phyloP scores from a whole-genome alignment of 2,797 vertebrate genomes.

The Nannoperca australis region DNA sequence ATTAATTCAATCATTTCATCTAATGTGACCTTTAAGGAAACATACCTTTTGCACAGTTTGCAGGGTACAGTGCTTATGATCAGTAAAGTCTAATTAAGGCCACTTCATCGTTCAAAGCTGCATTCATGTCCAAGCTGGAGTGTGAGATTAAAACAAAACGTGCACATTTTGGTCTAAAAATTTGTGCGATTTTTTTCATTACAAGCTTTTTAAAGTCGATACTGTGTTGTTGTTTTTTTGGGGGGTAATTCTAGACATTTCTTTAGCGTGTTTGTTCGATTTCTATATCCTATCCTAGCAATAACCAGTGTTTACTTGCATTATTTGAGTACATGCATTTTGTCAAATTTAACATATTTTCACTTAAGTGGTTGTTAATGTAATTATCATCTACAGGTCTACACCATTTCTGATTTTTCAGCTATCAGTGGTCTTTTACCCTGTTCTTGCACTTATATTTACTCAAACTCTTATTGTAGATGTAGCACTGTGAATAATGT shows the following conservation, averaged over 20 bases:
- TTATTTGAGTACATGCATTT: neutral
- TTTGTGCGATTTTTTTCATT: neutral
- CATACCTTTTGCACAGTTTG: neutral
- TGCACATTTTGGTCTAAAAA: neutral
- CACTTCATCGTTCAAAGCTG: neutral
- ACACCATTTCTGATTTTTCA: neutral
- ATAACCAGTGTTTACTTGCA: neutral
- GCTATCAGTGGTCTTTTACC: accelerated
- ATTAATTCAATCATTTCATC: neutral
- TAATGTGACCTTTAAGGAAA: neutral
- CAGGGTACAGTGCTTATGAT: neutral
- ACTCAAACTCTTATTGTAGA: neutral
- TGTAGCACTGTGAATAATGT: neutral
- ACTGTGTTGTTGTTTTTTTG: neutral
- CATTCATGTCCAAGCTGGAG: neutral
- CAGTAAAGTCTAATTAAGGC: neutral
- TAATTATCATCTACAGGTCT: neutral
- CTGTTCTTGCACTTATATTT: neutral
- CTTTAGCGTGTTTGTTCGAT: neutral
- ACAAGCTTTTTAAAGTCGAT: neutral
- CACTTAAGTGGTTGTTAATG: neutral
- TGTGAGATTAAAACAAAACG: neutral
- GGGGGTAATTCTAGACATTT: neutral
- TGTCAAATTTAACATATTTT: neutral
- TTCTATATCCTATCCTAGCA: neutral